phyloP scores from a whole-genome alignment of 2,113 vertebrate genomes.

The Hemiscyllium ocellatum region DNA sequence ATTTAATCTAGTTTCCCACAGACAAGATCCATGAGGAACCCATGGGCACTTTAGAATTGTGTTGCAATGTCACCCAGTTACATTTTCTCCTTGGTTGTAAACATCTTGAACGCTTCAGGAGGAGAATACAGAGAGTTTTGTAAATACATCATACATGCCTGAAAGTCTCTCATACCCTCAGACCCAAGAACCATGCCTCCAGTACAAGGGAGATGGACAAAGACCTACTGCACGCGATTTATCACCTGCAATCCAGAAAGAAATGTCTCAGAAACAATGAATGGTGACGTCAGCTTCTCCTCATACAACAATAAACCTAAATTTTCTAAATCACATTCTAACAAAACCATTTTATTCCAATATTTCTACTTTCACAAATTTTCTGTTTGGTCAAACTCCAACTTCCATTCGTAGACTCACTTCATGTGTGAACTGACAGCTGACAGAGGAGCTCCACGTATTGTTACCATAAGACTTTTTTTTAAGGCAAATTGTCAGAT shows the following conservation, averaged over 20 bases:
- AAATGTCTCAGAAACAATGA: background rate
- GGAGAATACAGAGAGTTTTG: background rate
- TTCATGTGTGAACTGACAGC: background rate
- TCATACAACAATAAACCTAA: slow-evolving; percentile 29
- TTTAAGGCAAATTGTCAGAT: too few relatives aligned
- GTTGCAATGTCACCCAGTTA: background rate
- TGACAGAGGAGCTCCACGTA: background rate
- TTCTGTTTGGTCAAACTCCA: background rate
- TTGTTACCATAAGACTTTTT: background rate
- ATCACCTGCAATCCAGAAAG: background rate
- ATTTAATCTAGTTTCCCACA: background rate
- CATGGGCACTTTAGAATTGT: background rate
- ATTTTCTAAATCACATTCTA: slow-evolving; percentile 43
- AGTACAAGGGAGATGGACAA: background rate
- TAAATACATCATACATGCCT: background rate
- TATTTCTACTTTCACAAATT: background rate
- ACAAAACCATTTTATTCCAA: slow-evolving; percentile 37
- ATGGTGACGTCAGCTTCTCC: background rate
- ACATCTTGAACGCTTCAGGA: background rate
- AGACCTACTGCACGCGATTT: background rate
- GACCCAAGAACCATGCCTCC: background rate
- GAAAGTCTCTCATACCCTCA: background rate
- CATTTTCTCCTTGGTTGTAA: background rate
- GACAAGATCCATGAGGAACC: background rate
- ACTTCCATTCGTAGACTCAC: background rate